These are phyloP conservation scores for Papilio aristodemus DNA, from an alignment of 1,140 invertebrate species.

Conservation along the genomic window DNA sequence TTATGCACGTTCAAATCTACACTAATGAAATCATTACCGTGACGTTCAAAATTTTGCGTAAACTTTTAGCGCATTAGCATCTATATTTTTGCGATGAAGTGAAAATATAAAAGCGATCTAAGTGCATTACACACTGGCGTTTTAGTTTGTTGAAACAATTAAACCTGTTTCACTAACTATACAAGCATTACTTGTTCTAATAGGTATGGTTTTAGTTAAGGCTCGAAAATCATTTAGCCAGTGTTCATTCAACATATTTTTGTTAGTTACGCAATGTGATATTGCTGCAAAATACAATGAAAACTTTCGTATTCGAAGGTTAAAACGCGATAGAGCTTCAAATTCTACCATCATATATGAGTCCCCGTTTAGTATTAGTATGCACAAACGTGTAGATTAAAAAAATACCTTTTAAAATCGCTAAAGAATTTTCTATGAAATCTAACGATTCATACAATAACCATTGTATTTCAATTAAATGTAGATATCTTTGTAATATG, in stretches of 20 bases:
- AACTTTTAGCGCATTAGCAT: slow-evolving; percentile 40
- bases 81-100: slow-evolving; percentile 37
- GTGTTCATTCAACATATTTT: slow-evolving; percentile 20
- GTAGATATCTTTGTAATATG: too few relatives aligned
- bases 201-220: slow-evolving; percentile 10
- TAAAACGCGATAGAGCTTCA: too few relatives aligned
- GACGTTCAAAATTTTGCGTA: slow-evolving; percentile 37
- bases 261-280: slow-evolving; percentile 13
- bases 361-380: too few relatives aligned
- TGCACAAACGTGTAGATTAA: too few relatives aligned
- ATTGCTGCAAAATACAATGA: background rate
- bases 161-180: slow-evolving; percentile 18
- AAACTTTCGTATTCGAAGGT: background rate
- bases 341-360: background rate
- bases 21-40: slow-evolving; percentile 36
- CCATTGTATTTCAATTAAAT: too few relatives aligned
- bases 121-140: slow-evolving; percentile 31
- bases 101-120: slow-evolving; percentile 38
- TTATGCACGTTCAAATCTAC: slow-evolving; percentile 35
- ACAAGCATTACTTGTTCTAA: slow-evolving; percentile 22
- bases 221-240: slow-evolving; percentile 12
- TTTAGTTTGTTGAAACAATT: slow-evolving; percentile 37
- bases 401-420: too few relatives aligned
- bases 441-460: too few relatives aligned
- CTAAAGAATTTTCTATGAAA: too few relatives aligned